Conservation (phyloP, 2,888 invertebrate species). For the Cataglyphis rosenhaueri region DNA sequence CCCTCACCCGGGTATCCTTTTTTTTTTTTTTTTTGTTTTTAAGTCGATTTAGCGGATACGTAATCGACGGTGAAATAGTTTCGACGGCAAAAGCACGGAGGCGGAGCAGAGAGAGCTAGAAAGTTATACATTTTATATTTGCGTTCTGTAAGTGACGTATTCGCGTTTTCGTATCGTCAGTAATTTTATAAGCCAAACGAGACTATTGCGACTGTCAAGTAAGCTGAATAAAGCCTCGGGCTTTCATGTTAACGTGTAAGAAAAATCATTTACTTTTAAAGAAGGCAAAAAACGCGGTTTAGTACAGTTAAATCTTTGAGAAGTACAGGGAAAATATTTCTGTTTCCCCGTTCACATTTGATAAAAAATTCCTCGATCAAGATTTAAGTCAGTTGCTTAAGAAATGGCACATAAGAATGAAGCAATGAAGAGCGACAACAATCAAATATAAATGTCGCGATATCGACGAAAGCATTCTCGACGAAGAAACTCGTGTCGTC, state of each 20-base stretch:
- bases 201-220: not conserved
- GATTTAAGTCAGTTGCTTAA: not conserved
- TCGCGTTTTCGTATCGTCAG: not conserved
- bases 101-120: not conserved
- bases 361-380: not conserved
- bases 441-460: constrained; percentile 41
- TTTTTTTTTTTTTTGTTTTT: not conserved
- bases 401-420: not conserved
- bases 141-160: not conserved
- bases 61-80: constrained; percentile 31
- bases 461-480: constrained; percentile 32
- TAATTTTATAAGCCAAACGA: not conserved
- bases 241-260: not conserved
- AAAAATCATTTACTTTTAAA: constrained; percentile 5
- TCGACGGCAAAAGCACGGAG: not conserved
- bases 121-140: constrained; percentile 8
- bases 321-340: not conserved
- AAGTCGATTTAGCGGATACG: constrained; percentile 35
- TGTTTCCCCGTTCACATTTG: not conserved
- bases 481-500: constrained; percentile 21
- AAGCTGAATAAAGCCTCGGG: not conserved
- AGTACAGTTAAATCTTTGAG: not conserved
- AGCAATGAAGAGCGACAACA: constrained; percentile 15
- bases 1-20: too few species aligned
- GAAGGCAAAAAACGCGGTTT: not conserved